Evolutionary conservation across 2,797 vertebrate genomes (phyloP).

Genomic region (Poecilia gillii): DNA sequence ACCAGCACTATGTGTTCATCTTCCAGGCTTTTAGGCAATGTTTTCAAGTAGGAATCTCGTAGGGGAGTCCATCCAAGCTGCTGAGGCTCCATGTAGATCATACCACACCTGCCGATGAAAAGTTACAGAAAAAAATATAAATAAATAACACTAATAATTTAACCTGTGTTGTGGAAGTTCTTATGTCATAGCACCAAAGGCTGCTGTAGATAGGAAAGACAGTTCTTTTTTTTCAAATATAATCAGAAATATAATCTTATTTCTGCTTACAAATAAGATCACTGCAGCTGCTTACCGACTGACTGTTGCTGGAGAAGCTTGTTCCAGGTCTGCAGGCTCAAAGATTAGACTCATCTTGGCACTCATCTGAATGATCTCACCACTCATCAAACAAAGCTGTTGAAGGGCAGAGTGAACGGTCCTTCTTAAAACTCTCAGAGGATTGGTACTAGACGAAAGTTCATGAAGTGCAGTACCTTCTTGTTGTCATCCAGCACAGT

Average conservation of each 20-base stretch:
- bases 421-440: neutral
- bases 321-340: slow-evolving; percentile 91
- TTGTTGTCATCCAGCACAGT: slow-evolving; percentile 96
- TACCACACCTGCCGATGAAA: slow-evolving; percentile 85
- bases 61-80: slow-evolving; percentile 92
- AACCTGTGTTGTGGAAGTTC: neutral
- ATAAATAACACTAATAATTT: neutral
- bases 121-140: neutral
- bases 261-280: neutral
- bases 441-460: neutral
- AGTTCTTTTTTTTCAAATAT: neutral
- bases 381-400: slow-evolving; percentile 95
- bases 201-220: neutral
- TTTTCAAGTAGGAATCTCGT: slow-evolving; percentile 92
- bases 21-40: slow-evolving; percentile 81
- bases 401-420: slow-evolving; percentile 29
- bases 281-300: slow-evolving; percentile 83
- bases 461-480: slow-evolving; percentile 80
- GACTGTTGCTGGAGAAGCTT: slow-evolving; percentile 95
- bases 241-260: neutral
- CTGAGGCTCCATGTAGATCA: slow-evolving; percentile 97
- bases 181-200: neutral
- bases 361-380: slow-evolving; percentile 98
- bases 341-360: slow-evolving; percentile 96
- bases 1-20: slow-evolving; percentile 87